Base-by-base conservation (phyloP, 2,888 invertebrate species). In the Leptarthrus brevirostris region DNA sequence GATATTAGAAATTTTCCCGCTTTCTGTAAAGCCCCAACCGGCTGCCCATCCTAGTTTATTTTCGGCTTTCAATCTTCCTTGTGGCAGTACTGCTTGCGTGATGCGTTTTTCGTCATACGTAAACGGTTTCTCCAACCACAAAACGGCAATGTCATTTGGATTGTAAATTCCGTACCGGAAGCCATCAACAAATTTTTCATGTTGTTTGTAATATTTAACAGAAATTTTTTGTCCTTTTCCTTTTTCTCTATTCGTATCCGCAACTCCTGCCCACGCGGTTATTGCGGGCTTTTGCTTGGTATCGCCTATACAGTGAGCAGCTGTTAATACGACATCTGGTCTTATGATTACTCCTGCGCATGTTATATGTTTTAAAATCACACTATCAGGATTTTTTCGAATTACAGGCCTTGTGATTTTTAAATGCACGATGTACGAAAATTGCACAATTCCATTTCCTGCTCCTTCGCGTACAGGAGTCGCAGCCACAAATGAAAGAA, bases 281-380 rank as follows among this genome's bases (percentile, higher is more conserved):
- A 64, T 26, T 36, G 18, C 10, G 2, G 61, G 61, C 1, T 40
- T 61, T 30, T 10, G 1, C 10, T 40, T 18, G 22, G n/a, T 12
- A 20, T 58, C 12, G n/a, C 8, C 64, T 6, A 40, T 20, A 22
- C 64, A 64, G 14, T 64, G 64, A 22, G 64, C 64, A 6, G 64
- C 64, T 5, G 64, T 64, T 18, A 64, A 12, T 2, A 64, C 10
- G n/a, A 58, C 18, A 16, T 58, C 36, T 0, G 8, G 12, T 40
- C 12, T 40, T 40, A 40, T 40, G 12, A 40, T 40, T 12, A 40
- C n/a, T 6, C 40, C 40, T 12, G 10, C 40, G 12, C 40, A 40
- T n/a, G n/a, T n/a, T n/a, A n/a, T n/a, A n/a, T n/a, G n/a, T n/a
- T n/a, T n/a, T n/a, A n/a, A n/a, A n/a, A n/a, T n/a, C n/a, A n/a